These are phyloP conservation scores for Cydia fagiglandana DNA, from an alignment of 1,140 invertebrate species.

Conservation along the genomic window DNA sequence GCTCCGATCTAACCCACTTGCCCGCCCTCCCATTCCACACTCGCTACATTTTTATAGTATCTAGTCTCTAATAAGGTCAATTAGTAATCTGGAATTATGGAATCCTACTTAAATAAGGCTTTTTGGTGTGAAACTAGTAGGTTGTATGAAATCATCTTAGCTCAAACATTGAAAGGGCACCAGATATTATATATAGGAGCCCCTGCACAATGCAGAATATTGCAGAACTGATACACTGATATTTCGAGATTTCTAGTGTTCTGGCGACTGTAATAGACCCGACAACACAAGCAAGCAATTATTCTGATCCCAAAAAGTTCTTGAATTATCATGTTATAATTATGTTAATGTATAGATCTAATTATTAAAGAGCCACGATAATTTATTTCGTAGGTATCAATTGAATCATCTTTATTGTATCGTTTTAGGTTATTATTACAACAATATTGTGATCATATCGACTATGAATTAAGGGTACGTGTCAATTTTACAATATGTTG, in stretches of 20 bases:
- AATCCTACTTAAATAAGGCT: conserved; percentile 32
- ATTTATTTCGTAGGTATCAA: not conserved
- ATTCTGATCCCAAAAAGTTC: not conserved
- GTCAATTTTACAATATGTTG: conserved; percentile 15
- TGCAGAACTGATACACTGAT: not conserved
- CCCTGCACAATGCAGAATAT: conserved; percentile 7
- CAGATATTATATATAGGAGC: not conserved
- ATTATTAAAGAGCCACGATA: not conserved
- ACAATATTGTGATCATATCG: not conserved
- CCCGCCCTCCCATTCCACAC: not conserved
- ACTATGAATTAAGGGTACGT: conserved; percentile 6
- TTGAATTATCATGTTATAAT: not conserved
- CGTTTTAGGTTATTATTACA: not conserved
- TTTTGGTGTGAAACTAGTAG: conserved; percentile 23
- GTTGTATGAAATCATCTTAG: conserved; percentile 25
- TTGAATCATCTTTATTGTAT: conserved; percentile 1
- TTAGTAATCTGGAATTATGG: conserved; percentile 27
- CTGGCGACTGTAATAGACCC: not conserved
- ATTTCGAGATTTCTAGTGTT: not conserved
- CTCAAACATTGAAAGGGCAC: conserved; percentile 10
- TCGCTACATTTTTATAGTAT: conserved; percentile 20
- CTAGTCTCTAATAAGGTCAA: conserved; percentile 25
- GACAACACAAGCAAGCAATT: not conserved
- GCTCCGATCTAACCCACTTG: not conserved
- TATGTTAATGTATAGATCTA: not conserved